These are phyloP conservation scores for Cyclophora albipunctata DNA, from an alignment of 2,888 invertebrate species.

Conservation along the genomic window DNA sequence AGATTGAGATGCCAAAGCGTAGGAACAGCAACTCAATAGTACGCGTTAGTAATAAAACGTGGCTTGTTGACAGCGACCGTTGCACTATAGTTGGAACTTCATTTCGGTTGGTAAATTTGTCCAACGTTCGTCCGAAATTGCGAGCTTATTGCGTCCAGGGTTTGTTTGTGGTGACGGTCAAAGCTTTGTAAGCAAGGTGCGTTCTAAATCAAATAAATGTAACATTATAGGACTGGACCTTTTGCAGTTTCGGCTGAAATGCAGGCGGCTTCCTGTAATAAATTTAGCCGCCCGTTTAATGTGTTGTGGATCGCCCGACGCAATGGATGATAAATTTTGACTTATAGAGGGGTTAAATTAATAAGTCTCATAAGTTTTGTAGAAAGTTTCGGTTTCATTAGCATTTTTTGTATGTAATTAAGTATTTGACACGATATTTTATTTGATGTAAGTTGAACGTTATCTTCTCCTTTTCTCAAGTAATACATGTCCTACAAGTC, in stretches of 20 bases:
- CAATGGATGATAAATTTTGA: conserved; percentile 4
- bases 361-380: neutral
- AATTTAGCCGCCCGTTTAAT: conserved; percentile 7
- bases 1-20: too few species aligned
- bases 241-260: conserved; percentile 3
- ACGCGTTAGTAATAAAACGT: conserved; percentile 60
- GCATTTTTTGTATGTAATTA: too few species aligned
- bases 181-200: conserved; percentile 65
- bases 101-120: conserved; percentile 70
- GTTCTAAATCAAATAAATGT: conserved; percentile 48
- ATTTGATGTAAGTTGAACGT: too few species aligned
- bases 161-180: conserved; percentile 56
- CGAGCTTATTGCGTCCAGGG: conserved; percentile 64
- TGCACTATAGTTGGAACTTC: conserved; percentile 58
- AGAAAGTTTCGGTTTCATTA: too few species aligned
- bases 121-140: conserved; percentile 59
- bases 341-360: neutral
- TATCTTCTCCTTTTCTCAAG: too few species aligned
- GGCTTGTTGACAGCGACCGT: conserved; percentile 57
- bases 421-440: too few species aligned
- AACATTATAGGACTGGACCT: conserved; percentile 28
- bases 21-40: conserved; percentile 37
- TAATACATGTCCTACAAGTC: too few species aligned
- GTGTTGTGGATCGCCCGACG: conserved; percentile 1
- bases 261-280: conserved; percentile 6